Base-by-base conservation (phyloP, 1,140 invertebrate species). In the Drosophila lacteicornis region DNA sequence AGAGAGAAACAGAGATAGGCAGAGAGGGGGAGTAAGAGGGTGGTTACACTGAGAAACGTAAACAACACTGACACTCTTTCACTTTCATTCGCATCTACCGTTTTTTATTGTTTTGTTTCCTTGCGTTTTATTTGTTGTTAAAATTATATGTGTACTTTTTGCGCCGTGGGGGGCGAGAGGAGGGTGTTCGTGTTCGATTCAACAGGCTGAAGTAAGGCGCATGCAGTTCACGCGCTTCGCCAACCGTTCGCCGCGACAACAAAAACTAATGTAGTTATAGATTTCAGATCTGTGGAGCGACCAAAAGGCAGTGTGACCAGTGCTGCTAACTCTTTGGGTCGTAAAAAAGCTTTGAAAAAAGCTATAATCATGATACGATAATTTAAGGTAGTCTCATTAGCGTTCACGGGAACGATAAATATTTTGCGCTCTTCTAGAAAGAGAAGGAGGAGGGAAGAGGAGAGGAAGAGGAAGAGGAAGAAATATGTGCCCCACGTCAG, bases 31-130 rank as follows among this genome's bases (percentile, higher is more conserved):
- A 11, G 57, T 58, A 60, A 60, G 59, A 61, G 47, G 62, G 47
- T 33, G 13, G 63, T 19, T 25, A 43, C 63, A 70, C 62, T 69
- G 49, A 40, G 7, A 68, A 70, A 70, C 22, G 67, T 70, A 70
- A 70, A 70, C 63, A 70, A 70, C 67, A 70, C 67, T 40, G 61
- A 67, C 67, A 70, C 67, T 84, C 59, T 75, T 56, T 38, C 73
- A 70, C 38, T 83, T 47, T 76, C 74, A 61, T 79, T 70, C 17
- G 49, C 62, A 67, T 55, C 33, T 46, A 55, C 49, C 27, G 61
- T 9, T 63, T 22, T 51, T 27, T 67, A 56, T 63, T 71, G 66
- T 69, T 60, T 79, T 43, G 47, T n/a, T 46, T 60, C 60, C 59
- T 61, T 74, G 68, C 71, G 60, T 82, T 66, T 68, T 63, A 30